A percentile compares a stretch with the other conserved stretches of the same genome.
Evolutionary conservation across 2,797 vertebrate genomes (phyloP).

Genomic region (Galagoides demidoff): DNA sequence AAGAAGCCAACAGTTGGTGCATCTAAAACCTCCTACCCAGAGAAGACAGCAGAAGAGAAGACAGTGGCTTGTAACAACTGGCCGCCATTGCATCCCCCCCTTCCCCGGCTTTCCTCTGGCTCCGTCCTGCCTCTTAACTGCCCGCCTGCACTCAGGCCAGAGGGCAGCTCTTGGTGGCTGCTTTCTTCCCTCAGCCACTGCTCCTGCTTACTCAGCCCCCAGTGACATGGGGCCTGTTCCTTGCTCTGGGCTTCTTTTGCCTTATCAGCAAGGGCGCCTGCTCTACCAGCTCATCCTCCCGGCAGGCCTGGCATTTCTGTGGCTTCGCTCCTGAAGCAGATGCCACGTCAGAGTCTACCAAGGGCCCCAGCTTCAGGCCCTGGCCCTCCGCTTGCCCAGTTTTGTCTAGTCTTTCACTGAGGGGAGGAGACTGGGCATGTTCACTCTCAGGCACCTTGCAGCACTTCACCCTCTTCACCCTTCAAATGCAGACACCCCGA

Average conservation of each 20-base stretch:
- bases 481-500: not conserved
- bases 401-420: not conserved
- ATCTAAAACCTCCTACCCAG: not conserved
- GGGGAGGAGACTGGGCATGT: not conserved
- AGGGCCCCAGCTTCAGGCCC: not conserved
- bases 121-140: not conserved
- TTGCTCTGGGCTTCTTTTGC: not conserved
- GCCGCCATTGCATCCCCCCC: rapidly evolving
- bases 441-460: not conserved
- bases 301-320: too few species aligned
- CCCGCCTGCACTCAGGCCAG: not conserved
- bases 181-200: not conserved
- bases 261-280: not conserved
- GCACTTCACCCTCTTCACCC: not conserved
- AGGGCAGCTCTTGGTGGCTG: not conserved
- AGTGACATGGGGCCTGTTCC: rapidly evolving
- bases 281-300: too few species aligned
- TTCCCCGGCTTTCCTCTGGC: not conserved
- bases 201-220: not conserved
- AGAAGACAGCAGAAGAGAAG: not conserved
- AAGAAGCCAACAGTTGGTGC: not conserved
- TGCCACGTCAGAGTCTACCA: not conserved
- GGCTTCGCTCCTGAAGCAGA: not conserved
- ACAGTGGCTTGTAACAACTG: not conserved
- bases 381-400: not conserved